These are phyloP conservation scores for Nomada fucata DNA, from an alignment of 2,888 invertebrate species.

Conservation along the genomic window DNA sequence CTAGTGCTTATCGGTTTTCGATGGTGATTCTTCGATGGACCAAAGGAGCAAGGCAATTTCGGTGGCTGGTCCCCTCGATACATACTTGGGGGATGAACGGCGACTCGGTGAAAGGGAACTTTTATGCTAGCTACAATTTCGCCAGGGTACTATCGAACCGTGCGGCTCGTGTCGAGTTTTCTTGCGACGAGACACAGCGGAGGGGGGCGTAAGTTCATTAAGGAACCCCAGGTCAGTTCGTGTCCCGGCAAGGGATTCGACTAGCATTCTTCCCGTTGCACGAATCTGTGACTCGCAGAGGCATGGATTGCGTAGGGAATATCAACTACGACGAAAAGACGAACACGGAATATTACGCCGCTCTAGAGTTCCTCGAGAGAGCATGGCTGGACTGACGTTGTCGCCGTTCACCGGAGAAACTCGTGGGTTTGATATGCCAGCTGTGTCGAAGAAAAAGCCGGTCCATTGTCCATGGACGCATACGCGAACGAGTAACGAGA, in stretches of 20 bases:
- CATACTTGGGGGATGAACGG: constrained; percentile 3
- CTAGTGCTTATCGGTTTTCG: constrained; percentile 42
- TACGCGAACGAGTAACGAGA: constrained; percentile 20
- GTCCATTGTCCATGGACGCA: constrained; percentile 34
- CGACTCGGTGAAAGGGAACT: constrained; percentile 7
- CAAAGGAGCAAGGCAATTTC: constrained; percentile 41
- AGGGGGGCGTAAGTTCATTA: constrained; percentile 72
- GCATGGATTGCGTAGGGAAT: background rate
- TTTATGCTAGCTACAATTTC: constrained; percentile 32
- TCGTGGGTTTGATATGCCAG: constrained; percentile 36
- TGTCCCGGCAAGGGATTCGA: constrained; percentile 52
- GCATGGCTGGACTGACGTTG: background rate
- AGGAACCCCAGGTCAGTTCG: constrained; percentile 74
- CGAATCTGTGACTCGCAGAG: constrained; percentile 16
- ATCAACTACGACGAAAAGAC: background rate
- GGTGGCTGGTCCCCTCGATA: constrained; percentile 9
- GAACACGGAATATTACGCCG: constrained; percentile 24
- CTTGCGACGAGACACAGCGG: constrained; percentile 39
- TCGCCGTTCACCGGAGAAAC: constrained; percentile 41
- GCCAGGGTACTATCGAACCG: constrained; percentile 28
- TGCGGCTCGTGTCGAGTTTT: constrained; percentile 8
- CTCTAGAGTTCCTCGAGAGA: constrained; percentile 2
- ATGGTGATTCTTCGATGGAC: constrained; percentile 29
- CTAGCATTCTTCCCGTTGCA: constrained; percentile 1
- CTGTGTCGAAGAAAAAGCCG: constrained; percentile 24